A percentile compares a stretch with the other conserved stretches of the same genome.
Conservation (phyloP, 1,140 invertebrate species). For the Tetragonula clypearis region DNA sequence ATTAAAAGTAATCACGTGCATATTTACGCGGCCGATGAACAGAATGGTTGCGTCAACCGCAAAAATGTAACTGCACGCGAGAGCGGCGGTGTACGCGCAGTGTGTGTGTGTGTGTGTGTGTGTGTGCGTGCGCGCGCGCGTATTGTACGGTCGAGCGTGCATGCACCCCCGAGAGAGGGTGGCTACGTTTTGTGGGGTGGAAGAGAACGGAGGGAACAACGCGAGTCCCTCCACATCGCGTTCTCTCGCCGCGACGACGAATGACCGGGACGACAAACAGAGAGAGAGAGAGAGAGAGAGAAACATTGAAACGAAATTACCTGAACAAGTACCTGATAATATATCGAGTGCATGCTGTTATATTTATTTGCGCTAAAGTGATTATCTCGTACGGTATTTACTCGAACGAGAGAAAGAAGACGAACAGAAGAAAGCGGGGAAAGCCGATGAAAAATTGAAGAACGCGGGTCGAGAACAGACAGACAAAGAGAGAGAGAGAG, state of each 20-base stretch:
- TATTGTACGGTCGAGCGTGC: conserved; percentile 47
- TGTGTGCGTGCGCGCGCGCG: conserved; percentile 16
- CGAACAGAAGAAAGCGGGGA: too few relatives aligned
- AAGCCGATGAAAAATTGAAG: not conserved
- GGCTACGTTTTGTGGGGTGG: not conserved
- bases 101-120: too few relatives aligned
- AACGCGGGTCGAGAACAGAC: not conserved
- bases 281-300: too few relatives aligned
- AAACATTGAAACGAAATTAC: too few relatives aligned
- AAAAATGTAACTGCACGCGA: conserved; percentile 75
- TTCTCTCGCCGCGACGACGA: too few relatives aligned
- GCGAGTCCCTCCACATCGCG: not conserved
- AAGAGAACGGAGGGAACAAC: not conserved
- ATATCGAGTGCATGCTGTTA: too few relatives aligned
- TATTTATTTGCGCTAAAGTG: too few relatives aligned
- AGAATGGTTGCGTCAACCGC: conserved; percentile 70
- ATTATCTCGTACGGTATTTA: too few relatives aligned
- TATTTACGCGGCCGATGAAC: conserved; percentile 74
- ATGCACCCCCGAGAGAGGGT: not conserved
- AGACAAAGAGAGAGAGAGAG: not conserved
- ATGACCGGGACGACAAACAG: too few relatives aligned
- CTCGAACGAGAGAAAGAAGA: too few relatives aligned
- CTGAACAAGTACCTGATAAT: too few relatives aligned
- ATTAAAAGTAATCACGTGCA: conserved; percentile 79
- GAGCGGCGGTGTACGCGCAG: conserved; percentile 39